phyloP scores from a whole-genome alignment of 1,140 invertebrate species.

The Venturia canescens region DNA sequence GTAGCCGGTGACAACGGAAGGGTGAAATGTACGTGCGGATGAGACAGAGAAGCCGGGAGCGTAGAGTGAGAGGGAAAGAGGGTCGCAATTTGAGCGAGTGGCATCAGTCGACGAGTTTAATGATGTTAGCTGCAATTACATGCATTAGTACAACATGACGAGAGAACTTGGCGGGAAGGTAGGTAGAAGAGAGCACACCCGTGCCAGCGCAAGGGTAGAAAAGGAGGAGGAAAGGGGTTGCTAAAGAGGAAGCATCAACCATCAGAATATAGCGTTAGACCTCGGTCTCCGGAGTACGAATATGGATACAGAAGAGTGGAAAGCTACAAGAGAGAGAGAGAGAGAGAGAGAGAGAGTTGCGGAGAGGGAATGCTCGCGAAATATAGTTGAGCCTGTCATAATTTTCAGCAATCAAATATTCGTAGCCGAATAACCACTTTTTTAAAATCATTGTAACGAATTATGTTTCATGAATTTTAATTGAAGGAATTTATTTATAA shows the following conservation, averaged over 20 bases:
- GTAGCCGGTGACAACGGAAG: neutral
- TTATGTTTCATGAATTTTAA: no score
- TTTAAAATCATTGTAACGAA: no score
- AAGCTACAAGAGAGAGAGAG: neutral
- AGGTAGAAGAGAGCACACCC: neutral
- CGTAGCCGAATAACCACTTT: no score
- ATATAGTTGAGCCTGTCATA: neutral
- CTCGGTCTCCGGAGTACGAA: conserved; percentile 12
- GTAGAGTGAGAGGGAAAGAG: conserved; percentile 29
- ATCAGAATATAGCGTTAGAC: conserved; percentile 10
- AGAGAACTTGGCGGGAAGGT: conserved; percentile 21
- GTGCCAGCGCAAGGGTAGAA: neutral
- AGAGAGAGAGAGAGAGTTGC: neutral
- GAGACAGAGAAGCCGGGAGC: conserved; percentile 10
- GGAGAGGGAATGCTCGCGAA: neutral
- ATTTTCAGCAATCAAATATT: neutral
- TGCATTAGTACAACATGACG: conserved; percentile 71
- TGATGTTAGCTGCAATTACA: conserved; percentile 76
- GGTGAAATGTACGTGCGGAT: conserved; percentile 22
- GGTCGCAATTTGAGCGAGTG: conserved; percentile 70
- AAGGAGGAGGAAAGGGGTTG: conserved; percentile 5
- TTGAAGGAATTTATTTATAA: no score
- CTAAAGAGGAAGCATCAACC: conserved; percentile 37
- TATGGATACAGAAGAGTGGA: conserved; percentile 3
- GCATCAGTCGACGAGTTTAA: conserved; percentile 73